Evolutionary conservation across 2,888 invertebrate species (phyloP), one percentile per base, ranked within the genome.

Genomic region (Dichetophora obliterata): DNA sequence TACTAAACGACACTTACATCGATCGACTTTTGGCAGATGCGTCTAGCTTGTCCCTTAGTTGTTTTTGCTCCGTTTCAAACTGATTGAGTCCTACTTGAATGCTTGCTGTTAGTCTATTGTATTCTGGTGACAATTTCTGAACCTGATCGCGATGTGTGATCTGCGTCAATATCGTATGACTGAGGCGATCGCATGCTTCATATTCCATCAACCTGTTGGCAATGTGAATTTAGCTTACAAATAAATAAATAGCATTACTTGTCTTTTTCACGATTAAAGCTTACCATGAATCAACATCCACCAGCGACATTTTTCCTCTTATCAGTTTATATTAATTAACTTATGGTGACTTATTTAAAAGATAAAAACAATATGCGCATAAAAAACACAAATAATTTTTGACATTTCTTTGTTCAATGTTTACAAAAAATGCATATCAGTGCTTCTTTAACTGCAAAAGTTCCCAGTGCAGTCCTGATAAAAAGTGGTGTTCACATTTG

Each of bases 171-270:
- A 94, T 92, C 81, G 93, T 92, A 65, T 92, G 90, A 82, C 91
- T 91, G 27, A 93, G 85, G 78, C 91, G 91, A 82, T 93, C 92
- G 82, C 93, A 93, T 0, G 92, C 91, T 82, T 93, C 93, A 86
- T 92, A 91, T 84, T 94, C 93, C 0, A 90, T 86, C 16, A 93
- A 87, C 94, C 93, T 93, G 79, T 57, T 84, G 80, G 37, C 11
- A 27, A 9, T n/a, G n/a, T 16, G 16, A n/a, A 65, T 16, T 11
- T 27, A 2, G 50, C 34, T 68, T 19, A 59, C n/a, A 22, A 9
- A n/a, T 71, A 0, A 48, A 0, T 65, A 3, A 0, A n/a, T n/a
- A n/a, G n/a, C n/a, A n/a, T n/a, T n/a, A 22, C 50, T 31, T 16
- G 9, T 27, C 68, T 54, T 34, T 27, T 24, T 59, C n/a, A 27